Evolutionary conservation across 2,113 vertebrate genomes (phyloP).

Genomic region (Sisor rabdophorus): DNA sequence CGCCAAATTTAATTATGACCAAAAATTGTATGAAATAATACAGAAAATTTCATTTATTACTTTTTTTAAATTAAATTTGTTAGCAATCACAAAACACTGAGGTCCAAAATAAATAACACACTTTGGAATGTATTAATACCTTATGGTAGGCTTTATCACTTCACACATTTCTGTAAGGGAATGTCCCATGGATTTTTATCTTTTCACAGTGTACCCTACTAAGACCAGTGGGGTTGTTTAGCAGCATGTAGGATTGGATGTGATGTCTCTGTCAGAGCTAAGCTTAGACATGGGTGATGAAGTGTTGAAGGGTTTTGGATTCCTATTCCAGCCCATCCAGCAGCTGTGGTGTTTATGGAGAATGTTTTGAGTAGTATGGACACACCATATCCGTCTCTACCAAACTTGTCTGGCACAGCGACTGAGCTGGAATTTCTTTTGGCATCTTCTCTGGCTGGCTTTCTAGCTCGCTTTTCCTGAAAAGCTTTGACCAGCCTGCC

Average conservation of each 20-base stretch:
- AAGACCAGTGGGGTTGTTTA: background rate
- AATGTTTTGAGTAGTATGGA: slow-evolving; percentile 7
- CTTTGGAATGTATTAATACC: background rate
- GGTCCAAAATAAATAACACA: background rate
- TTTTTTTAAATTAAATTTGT: background rate
- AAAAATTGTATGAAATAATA: background rate
- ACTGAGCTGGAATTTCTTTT: slow-evolving; percentile 14
- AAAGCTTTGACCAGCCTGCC: background rate
- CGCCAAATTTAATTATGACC: background rate
- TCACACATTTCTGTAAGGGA: background rate
- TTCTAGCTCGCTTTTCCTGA: background rate
- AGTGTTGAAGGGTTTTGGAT: slow-evolving; percentile 18
- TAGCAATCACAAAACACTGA: background rate
- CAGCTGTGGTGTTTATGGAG: slow-evolving; percentile 16
- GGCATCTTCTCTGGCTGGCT: background rate
- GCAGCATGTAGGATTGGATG: background rate
- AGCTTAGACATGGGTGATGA: slow-evolving; percentile 6
- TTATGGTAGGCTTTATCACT: background rate
- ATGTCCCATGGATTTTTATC: background rate
- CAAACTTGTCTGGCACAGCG: background rate
- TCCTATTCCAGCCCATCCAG: slow-evolving; percentile 21
- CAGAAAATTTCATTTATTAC: too few relatives aligned
- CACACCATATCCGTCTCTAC: background rate
- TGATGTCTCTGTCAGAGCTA: background rate
- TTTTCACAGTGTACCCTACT: background rate